Conservation (phyloP, 2,888 invertebrate genomes). For the Nomada goodeniana region DNA sequence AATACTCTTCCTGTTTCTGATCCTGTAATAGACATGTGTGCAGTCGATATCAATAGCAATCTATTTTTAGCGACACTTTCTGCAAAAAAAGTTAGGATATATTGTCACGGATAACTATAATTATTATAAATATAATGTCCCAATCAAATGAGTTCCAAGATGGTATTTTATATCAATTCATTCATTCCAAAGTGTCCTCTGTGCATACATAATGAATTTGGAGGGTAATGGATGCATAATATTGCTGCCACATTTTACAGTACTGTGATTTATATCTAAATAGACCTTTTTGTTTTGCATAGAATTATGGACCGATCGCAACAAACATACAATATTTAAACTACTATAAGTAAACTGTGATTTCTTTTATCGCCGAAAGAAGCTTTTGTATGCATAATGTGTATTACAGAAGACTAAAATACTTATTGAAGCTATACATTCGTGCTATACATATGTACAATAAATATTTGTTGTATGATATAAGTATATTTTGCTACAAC, state of each 20-base stretch:
- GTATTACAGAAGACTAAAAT: background rate
- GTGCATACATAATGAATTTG: slow-evolving; percentile 11
- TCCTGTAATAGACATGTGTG: slow-evolving; percentile 89
- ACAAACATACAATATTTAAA: slow-evolving; percentile 17
- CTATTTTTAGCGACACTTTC: slow-evolving; percentile 88
- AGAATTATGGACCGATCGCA: slow-evolving; percentile 2
- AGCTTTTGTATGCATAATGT: slow-evolving; percentile 4
- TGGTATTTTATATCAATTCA: background rate
- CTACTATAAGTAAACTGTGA: slow-evolving; percentile 10
- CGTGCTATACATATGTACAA: slow-evolving; percentile 9
- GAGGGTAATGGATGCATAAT: background rate
- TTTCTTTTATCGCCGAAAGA: slow-evolving; percentile 2
- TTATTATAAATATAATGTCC: slow-evolving; percentile 3
- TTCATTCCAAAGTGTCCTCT: slow-evolving; percentile 5
- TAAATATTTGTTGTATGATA: slow-evolving; percentile 22
- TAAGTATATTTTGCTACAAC: slow-evolving; percentile 37
- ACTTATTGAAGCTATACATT: slow-evolving; percentile 22
- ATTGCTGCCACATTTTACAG: slow-evolving; percentile 19
- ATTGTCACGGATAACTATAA: slow-evolving; percentile 84
- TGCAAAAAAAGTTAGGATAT: slow-evolving; percentile 88
- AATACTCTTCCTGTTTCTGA: slow-evolving; percentile 87
- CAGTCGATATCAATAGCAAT: slow-evolving; percentile 85
- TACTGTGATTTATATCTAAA: slow-evolving; percentile 18
- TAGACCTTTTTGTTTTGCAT: background rate
- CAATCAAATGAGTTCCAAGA: background rate